Base-by-base conservation (phyloP, 1,140 invertebrate genomes). In the Diprion similis region DNA sequence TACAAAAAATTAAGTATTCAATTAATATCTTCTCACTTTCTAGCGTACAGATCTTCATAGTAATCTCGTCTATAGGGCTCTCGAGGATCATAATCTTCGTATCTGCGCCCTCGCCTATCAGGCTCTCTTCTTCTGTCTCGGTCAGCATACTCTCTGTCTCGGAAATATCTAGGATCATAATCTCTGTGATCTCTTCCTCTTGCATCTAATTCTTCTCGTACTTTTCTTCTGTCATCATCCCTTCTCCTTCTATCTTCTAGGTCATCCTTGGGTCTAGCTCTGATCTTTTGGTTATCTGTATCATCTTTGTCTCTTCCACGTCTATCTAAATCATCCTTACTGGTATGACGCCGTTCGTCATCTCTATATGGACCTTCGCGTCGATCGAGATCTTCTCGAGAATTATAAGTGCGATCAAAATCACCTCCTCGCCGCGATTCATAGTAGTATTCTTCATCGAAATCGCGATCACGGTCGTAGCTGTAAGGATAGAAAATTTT, bases 361-460 rank as follows among this genome's bases (percentile, higher is more conserved):
- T 87, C 84, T 59, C 84, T 77, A 67, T 83, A 87, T n/a, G 81
- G 76, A 45, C 74, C 70, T 1, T 88, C 85, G 18, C 85, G 80
- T 48, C 85, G 81, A 71, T 88, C 86, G 7, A 86, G 73, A 75
- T 88, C 86, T 17, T 89, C 87, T 0, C 85, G 81, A 0, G 82
- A 80, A 75, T 79, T 83, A 46, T 86, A 87, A 0, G 81, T 45
- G 68, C 86, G 81, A 51, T 88, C 87, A 18, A 73, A 89, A 18
- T 89, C 88, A 19, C 82, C 82, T 1, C 82, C 84, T n/a, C 88
- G 87, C 66, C 88, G 84, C 66, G 84, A 83, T 68, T 86, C 85
- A 67, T 89, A 88, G 80, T 90, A 89, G 75, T 89, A 89, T 76
- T 90, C 89, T 19, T 88, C 87, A 4, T 88, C 85, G 51, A 83